These are phyloP conservation scores for Hydropsyche tenuis DNA, from an alignment of 1,140 invertebrate species.

Conservation along the genomic window DNA sequence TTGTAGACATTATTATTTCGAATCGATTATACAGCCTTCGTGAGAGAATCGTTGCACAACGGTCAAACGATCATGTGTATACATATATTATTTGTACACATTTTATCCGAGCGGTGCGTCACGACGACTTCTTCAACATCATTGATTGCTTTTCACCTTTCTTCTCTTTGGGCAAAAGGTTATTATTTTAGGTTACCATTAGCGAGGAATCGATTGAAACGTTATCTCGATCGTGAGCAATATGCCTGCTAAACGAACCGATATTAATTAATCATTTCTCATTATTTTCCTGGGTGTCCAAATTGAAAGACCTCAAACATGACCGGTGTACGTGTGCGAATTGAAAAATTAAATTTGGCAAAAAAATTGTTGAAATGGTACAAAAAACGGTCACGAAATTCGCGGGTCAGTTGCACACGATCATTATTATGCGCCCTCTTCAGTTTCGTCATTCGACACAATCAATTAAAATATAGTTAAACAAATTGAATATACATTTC, in stretches of 20 bases:
- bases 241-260: background rate
- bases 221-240: background rate
- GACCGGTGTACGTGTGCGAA: background rate
- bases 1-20: background rate
- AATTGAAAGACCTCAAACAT: background rate
- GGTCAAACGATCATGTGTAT: slow-evolving; percentile 26
- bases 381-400: slow-evolving; percentile 14
- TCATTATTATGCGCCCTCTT: no score
- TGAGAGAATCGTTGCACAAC: slow-evolving; percentile 28
- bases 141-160: slow-evolving; percentile 13
- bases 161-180: slow-evolving; percentile 6
- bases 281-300: background rate
- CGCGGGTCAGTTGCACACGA: no score
- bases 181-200: background rate
- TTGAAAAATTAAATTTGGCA: slow-evolving; percentile 14
- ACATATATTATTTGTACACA: slow-evolving; percentile 17
- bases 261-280: slow-evolving; percentile 17
- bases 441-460: no score
- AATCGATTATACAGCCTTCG: background rate
- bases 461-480: no score
- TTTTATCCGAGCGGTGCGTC: background rate
- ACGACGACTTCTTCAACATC: background rate
- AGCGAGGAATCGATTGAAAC: background rate
- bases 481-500: no score
- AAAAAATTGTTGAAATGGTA: background rate